These are phyloP conservation scores for Botia kubotai DNA, from an alignment of 2,797 vertebrate genomes.

Conservation along the genomic window DNA sequence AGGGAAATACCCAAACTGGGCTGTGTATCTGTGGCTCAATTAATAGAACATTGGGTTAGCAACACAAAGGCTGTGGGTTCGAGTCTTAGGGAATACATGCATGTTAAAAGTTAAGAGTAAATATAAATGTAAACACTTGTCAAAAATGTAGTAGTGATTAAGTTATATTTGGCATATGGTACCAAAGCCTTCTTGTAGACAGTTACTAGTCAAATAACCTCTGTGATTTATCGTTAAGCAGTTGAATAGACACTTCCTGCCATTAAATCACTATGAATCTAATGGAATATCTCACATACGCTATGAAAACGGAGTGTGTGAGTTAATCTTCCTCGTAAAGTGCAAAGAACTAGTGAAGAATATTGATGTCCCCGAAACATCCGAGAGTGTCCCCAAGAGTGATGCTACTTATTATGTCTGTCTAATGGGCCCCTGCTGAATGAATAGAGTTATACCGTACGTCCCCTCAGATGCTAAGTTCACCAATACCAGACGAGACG, in stretches of 20 bases:
- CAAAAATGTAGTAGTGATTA: background rate
- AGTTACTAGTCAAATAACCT: slow-evolving; percentile 9
- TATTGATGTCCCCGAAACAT: background rate
- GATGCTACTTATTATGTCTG: slow-evolving; percentile 29
- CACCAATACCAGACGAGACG: slow-evolving; percentile 8
- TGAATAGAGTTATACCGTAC: slow-evolving; percentile 11
- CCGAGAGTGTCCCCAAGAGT: background rate
- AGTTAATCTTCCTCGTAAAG: slow-evolving; percentile 31
- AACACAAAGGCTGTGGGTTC: too few species aligned
- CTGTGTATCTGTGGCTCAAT: too few species aligned
- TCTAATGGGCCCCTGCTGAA: slow-evolving; percentile 33
- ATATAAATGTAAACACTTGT: background rate
- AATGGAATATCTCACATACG: background rate
- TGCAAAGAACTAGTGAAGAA: slow-evolving; percentile 26
- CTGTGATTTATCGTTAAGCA: slow-evolving; percentile 13
- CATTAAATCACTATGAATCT: background rate
- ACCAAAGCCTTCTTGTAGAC: background rate
- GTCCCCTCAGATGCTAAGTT: slow-evolving; percentile 5
- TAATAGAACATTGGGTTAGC: too few species aligned
- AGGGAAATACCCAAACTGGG: too few species aligned
- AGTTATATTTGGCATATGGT: background rate
- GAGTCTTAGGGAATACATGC: too few species aligned
- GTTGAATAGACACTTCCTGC: background rate
- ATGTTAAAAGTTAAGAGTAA: too few species aligned
- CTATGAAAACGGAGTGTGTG: background rate